Evolutionary conservation across 1,140 invertebrate species (phyloP).

Genomic region (Camponotus vicinus): DNA sequence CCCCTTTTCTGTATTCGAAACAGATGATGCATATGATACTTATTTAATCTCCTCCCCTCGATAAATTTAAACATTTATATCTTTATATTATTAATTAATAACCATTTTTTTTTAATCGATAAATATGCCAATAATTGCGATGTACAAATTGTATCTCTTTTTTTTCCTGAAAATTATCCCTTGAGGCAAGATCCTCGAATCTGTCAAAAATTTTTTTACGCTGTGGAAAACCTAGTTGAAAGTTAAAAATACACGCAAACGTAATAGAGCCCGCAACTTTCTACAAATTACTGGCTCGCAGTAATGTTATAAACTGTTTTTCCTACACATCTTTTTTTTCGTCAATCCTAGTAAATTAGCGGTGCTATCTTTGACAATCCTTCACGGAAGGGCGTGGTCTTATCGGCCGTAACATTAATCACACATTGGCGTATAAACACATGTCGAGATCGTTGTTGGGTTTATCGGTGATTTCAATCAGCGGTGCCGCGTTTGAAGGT

Average conservation of each 20-base stretch:
- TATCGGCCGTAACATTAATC: slow-evolving; percentile 65
- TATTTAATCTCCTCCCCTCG: too few relatives aligned
- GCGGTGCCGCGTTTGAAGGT: background rate
- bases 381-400: slow-evolving; percentile 35
- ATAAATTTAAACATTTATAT: background rate
- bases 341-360: background rate
- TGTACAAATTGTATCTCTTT: too few relatives aligned
- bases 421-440: background rate
- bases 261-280: background rate
- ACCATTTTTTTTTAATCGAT: background rate
- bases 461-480: slow-evolving; percentile 55
- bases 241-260: background rate
- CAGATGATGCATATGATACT: background rate
- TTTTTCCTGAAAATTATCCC: too few relatives aligned
- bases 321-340: background rate
- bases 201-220: background rate
- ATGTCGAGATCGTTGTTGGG: slow-evolving; percentile 5
- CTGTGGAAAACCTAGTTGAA: background rate
- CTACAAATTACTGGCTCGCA: background rate
- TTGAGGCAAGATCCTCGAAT: too few relatives aligned
- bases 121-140: background rate
- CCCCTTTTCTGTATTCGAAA: background rate
- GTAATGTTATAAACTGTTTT: background rate
- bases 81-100: background rate
- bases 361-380: slow-evolving; percentile 7